These are phyloP conservation scores for Anoura caudifer DNA, from an alignment of 2,113 vertebrate genomes.

Conservation along the genomic window DNA sequence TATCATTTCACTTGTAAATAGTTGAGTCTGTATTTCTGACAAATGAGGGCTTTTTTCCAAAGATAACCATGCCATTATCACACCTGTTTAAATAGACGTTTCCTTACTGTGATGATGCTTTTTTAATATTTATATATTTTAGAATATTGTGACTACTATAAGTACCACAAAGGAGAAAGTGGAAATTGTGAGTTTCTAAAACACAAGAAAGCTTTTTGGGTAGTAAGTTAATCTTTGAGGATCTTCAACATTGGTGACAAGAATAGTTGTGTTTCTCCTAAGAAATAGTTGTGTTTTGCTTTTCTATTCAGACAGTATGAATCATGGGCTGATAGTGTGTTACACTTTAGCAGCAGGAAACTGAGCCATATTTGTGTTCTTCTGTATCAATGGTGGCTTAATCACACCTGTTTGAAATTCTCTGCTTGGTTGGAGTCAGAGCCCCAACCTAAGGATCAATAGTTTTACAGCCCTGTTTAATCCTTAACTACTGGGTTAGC, in stretches of 20 bases:
- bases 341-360: not conserved
- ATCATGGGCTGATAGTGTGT: not conserved
- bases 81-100: not conserved
- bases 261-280: not conserved
- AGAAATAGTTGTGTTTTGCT: not conserved
- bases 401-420: slow-evolving; percentile 15
- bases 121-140: slow-evolving; percentile 41
- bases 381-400: not conserved
- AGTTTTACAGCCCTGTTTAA: not conserved
- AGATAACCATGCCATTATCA: not conserved
- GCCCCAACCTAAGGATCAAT: not conserved
- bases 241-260: not conserved
- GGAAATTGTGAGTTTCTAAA: slow-evolving; percentile 92
- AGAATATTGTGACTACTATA: slow-evolving; percentile 82
- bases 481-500: not conserved
- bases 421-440: not conserved
- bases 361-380: not conserved
- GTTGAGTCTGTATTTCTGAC: not conserved
- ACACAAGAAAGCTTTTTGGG: slow-evolving; percentile 91
- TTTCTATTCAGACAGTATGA: not conserved
- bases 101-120: not conserved
- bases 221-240: slow-evolving; percentile 77
- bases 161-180: slow-evolving; percentile 90
- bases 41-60: not conserved
- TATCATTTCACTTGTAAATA: not conserved